Evolutionary conservation across 2,888 invertebrate species (phyloP), one percentile per base, ranked within the genome.

Genomic region (Netelia inedita): DNA sequence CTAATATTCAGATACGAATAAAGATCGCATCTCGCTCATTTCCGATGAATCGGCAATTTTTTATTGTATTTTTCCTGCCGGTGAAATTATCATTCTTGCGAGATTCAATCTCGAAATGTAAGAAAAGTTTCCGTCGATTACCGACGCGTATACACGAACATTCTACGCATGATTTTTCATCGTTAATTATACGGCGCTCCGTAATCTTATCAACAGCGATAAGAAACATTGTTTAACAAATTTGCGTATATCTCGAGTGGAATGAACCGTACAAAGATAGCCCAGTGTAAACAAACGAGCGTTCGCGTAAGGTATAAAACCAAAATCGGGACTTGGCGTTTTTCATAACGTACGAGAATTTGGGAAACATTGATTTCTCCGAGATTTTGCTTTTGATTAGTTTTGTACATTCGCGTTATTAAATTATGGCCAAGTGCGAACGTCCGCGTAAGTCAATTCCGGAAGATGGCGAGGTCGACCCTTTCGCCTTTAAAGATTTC

Each of bases 401-500:
- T 55, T 55, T 16, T 19, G 1, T 46, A 46, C 3, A 46, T 46
- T 14, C 14, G 0, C 3, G 14, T 46, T 46, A 46, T 0, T 76
- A 43, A 72, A 86, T 82, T 73, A 85, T 82, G 50, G 61, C 66
- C 2, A 63, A 53, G 63, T 23, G 21, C 16, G 16, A 71, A 21
- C 11, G 66, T 28, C 85, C 82, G 10, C n/a, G 2, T 21, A 83
- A 82, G 28, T 23, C 69, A 14, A 68, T 55, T 65, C 46, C 23
- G 28, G 50, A 50, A 3, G 41, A 61, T 9, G n/a, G n/a, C n/a
- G 73, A 59, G 10, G 35, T 10, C n/a, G 16, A 43, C 10, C 35
- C 19, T 10, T 8, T 69, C 35, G 0, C 0, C 50, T 78, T 83
- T 35, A 41, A 59, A 57, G 35, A 79, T 43, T 87, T 92, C 92